phyloP scores from a whole-genome alignment of 2,888 invertebrate species.

The Drosophila greeni region DNA sequence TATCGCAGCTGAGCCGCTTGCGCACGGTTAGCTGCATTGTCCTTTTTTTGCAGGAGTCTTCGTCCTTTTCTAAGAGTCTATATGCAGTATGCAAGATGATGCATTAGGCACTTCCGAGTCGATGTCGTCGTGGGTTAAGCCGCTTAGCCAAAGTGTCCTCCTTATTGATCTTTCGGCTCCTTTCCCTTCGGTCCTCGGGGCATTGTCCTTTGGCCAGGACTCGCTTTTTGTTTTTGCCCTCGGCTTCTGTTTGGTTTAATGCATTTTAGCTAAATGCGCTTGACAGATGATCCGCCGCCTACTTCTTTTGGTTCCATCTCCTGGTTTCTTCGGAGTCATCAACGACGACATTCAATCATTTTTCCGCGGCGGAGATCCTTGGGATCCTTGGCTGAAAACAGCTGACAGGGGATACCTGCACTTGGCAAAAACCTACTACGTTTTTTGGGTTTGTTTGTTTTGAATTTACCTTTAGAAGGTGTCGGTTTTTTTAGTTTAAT shows the following conservation, averaged over 20 bases:
- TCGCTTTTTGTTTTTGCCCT: background rate
- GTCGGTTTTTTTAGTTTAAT: background rate
- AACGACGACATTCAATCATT: conserved; percentile 61
- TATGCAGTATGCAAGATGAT: conserved; percentile 61
- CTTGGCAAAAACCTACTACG: background rate
- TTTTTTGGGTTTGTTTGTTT: background rate
- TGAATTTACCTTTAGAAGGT: background rate
- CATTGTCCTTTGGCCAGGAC: conserved; percentile 35
- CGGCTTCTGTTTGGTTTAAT: conserved; percentile 39
- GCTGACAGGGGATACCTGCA: conserved; percentile 45
- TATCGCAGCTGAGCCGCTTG: conserved; percentile 75
- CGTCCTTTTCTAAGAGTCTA: conserved; percentile 37
- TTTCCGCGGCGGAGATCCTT: conserved; percentile 28
- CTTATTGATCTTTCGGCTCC: conserved; percentile 46
- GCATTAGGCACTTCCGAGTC: conserved; percentile 67
- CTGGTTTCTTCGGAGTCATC: conserved; percentile 45
- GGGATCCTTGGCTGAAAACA: conserved; percentile 29
- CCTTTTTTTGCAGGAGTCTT: conserved; percentile 45
- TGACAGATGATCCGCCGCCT: conserved; percentile 57
- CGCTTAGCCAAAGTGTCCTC: conserved; percentile 68
- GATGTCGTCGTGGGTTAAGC: conserved; percentile 57
- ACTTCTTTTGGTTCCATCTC: background rate
- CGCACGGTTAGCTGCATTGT: conserved; percentile 76
- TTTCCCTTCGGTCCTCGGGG: conserved; percentile 14
- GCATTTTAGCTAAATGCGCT: conserved; percentile 61